phyloP scores from a whole-genome alignment of 2,888 invertebrate genomes.

The Blera fallax region DNA sequence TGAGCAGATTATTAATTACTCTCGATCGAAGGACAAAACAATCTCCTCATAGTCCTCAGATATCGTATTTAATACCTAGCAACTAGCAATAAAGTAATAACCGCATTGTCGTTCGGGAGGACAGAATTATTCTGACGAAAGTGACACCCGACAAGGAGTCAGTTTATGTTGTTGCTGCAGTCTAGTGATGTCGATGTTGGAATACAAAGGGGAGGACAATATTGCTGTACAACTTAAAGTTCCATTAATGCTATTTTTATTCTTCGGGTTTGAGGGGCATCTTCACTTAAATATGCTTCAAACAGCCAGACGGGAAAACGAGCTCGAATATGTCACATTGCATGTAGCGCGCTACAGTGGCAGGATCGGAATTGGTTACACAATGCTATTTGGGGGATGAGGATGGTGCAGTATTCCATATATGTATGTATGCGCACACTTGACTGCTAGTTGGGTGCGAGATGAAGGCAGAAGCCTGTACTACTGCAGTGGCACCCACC shows the following conservation, averaged over 20 bases:
- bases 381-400: slow-evolving; percentile 28
- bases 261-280: not conserved
- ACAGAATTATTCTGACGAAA: slow-evolving; percentile 46
- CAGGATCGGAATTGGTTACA: slow-evolving; percentile 36
- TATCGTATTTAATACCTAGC: slow-evolving; percentile 4
- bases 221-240: slow-evolving; percentile 5
- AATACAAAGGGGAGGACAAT: not conserved
- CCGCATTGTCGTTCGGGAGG: not conserved
- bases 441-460: slow-evolving; percentile 12
- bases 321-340: slow-evolving; percentile 39
- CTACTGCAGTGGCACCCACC: slow-evolving; percentile 10
- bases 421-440: not conserved
- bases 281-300: slow-evolving; percentile 19
- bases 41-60: not conserved
- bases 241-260: slow-evolving; percentile 34
- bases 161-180: slow-evolving; percentile 13
- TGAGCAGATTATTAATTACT: slow-evolving; percentile 81
- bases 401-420: not conserved
- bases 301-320: slow-evolving; percentile 11
- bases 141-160: slow-evolving; percentile 46
- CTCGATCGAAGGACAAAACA: slow-evolving; percentile 5
- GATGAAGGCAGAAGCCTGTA: slow-evolving; percentile 9
- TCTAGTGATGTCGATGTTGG: slow-evolving; percentile 8
- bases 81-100: slow-evolving; percentile 30
- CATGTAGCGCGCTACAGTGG: slow-evolving; percentile 4